phyloP scores from a whole-genome alignment of 2,888 invertebrate species.

The Polydrusus cervinus region DNA sequence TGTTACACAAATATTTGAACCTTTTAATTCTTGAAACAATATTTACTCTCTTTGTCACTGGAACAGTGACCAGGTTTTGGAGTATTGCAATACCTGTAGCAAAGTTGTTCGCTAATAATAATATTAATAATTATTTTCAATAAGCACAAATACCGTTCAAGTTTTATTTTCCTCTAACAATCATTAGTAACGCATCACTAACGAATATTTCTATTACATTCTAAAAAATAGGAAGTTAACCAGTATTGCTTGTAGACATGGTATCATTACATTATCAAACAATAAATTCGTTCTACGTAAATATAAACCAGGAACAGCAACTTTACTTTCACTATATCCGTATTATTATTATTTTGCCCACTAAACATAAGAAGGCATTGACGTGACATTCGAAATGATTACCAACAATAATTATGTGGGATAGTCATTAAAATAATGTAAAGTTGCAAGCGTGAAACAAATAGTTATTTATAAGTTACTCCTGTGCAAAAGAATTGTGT shows the following conservation, averaged over 20 bases:
- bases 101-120: too few species aligned
- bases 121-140: neutral
- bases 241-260: neutral
- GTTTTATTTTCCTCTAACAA: neutral
- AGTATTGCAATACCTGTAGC: too few species aligned
- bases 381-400: conserved; percentile 21
- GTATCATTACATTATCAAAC: neutral
- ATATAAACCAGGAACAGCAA: conserved; percentile 18
- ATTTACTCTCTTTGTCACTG: too few species aligned
- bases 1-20: conserved; percentile 11
- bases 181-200: neutral
- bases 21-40: neutral
- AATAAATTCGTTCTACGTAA: conserved; percentile 7
- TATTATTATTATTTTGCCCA: conserved; percentile 18
- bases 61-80: too few species aligned
- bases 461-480: conserved; percentile 1
- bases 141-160: neutral
- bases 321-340: conserved; percentile 27
- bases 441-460: neutral
- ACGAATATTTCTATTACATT: neutral
- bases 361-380: conserved; percentile 10
- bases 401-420: conserved; percentile 18
- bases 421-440: conserved; percentile 10
- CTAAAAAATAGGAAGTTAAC: neutral
- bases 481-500: neutral